Evolutionary conservation across 2,888 invertebrate species (phyloP), one percentile per base, ranked within the genome.

Genomic region (Cynaeus angustus): DNA sequence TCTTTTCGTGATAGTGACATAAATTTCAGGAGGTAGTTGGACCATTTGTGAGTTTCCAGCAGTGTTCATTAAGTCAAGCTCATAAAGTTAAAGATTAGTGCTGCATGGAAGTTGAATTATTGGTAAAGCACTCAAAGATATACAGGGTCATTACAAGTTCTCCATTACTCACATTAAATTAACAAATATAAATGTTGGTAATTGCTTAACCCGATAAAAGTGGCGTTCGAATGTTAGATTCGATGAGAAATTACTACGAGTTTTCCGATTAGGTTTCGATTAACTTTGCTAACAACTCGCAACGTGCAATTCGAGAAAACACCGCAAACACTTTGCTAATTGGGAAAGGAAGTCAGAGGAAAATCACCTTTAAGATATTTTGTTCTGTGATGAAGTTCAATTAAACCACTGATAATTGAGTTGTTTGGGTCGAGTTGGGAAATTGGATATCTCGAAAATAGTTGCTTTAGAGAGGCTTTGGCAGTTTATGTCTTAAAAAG

Each of bases 261-360:
- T 76, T 68, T 68, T 68, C 68, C 48, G 50, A 80, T 81, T 82
- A 80, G 80, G 80, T 79, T 82, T 83, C 80, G 78, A 83, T 83
- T 82, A 83, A 80, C 81, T 79, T 74, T 72, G 76, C 81, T 83
- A 82, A 83, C 83, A 82, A 79, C 80, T 80, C 82, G 80, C 80
- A 81, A 81, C 80, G 77, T 78, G 79, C 80, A 78, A 82, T 83
- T 82, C 79, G 76, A 79, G 77, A 75, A 80, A 79, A 77, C 76
- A 81, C 81, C 82, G 78, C 82, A 82, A 81, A 81, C 80, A 81
- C 81, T 81, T 79, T 72, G 72, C 69, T 77, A 81, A 82, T 81
- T 79, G 77, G 77, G 80, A 77, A 77, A 77, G 80, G 77, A 76
- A 77, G 72, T 76, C 68, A 64, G 45, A 52, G 67, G 72, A 74